phyloP scores from a whole-genome alignment of 1,140 invertebrate species.

The Drosophila bifasciata region DNA sequence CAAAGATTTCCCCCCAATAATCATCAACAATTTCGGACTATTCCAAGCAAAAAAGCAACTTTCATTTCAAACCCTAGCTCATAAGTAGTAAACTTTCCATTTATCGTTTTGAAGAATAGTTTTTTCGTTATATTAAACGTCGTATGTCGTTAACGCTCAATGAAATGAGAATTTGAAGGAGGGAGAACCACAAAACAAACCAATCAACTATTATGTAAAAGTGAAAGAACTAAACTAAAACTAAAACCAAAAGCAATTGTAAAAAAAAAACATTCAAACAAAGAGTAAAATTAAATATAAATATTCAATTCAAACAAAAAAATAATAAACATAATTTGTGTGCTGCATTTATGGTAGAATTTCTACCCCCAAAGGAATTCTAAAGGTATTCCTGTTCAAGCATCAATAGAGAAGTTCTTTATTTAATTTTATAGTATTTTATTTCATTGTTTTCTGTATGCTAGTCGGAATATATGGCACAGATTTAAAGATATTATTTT shows the following conservation, averaged over 20 bases:
- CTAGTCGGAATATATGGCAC: no score
- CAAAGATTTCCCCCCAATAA: constrained; percentile 6
- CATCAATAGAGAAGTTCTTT: not conserved
- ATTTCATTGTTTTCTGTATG: not conserved
- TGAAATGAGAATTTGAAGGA: constrained; percentile 22
- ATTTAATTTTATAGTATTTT: not conserved
- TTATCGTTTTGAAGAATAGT: constrained; percentile 25
- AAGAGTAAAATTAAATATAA: constrained; percentile 71
- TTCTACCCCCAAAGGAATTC: no score
- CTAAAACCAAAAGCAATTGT: constrained; percentile 74
- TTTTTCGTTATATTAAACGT: constrained; percentile 16
- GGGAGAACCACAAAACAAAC: constrained; percentile 18
- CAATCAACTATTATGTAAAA: constrained; percentile 48
- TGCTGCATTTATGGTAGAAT: constrained; percentile 15
- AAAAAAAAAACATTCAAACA: constrained; percentile 54
- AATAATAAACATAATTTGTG: constrained; percentile 21
- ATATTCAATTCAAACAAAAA: constrained; percentile 51
- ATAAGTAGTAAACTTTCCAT: constrained; percentile 48
- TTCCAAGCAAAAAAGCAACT: constrained; percentile 30
- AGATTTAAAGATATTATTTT: no score
- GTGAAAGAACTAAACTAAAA: constrained; percentile 42
- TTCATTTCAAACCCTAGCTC: constrained; percentile 34
- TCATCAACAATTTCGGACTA: constrained; percentile 39
- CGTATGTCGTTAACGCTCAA: constrained; percentile 43
- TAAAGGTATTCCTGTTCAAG: not conserved